These are phyloP conservation scores for Xiphorhynchus erythropygius DNA, from an alignment of 2,797 vertebrate species.

Conservation along the genomic window DNA sequence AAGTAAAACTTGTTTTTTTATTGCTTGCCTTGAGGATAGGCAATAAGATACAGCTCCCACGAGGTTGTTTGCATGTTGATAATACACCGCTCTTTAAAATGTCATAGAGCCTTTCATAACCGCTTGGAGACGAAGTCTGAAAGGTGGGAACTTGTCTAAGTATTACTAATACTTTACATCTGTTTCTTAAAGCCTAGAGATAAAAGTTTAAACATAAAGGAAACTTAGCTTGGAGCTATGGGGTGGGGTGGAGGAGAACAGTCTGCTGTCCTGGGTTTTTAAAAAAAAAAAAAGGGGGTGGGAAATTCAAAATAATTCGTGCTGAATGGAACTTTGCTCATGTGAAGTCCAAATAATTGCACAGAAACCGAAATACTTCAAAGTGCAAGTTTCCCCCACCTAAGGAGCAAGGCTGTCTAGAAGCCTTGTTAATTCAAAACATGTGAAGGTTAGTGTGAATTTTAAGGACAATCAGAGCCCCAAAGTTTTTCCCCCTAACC, in stretches of 20 bases:
- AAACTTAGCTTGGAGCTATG: conserved; percentile 42
- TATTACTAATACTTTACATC: conserved; percentile 29
- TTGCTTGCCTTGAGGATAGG: conserved; percentile 73
- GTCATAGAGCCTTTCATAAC: conserved; percentile 65
- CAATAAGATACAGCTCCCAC: conserved; percentile 67
- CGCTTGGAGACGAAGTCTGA: conserved; percentile 42
- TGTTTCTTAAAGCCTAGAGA: background rate
- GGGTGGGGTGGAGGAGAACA: conserved; percentile 1
- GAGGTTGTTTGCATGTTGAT: conserved; percentile 73
- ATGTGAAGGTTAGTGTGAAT: conserved; percentile 10
- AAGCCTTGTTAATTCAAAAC: conserved; percentile 44
- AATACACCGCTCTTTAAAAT: conserved; percentile 63
- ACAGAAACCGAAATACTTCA: background rate
- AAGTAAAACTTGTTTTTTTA: conserved; percentile 76
- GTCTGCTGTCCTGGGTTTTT: background rate
- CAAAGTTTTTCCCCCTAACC: background rate
- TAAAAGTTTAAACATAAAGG: conserved; percentile 10
- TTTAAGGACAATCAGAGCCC: background rate
- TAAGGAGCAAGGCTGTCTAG: background rate
- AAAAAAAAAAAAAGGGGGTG: background rate
- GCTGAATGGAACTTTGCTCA: conserved; percentile 7
- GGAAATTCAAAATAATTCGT: conserved; percentile 12
- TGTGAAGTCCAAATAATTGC: conserved; percentile 12
- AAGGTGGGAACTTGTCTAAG: conserved; percentile 19
- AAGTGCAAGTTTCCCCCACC: conserved; percentile 17